Conservation (phyloP, 2,113 vertebrate genomes). For the Sorex araneus region DNA sequence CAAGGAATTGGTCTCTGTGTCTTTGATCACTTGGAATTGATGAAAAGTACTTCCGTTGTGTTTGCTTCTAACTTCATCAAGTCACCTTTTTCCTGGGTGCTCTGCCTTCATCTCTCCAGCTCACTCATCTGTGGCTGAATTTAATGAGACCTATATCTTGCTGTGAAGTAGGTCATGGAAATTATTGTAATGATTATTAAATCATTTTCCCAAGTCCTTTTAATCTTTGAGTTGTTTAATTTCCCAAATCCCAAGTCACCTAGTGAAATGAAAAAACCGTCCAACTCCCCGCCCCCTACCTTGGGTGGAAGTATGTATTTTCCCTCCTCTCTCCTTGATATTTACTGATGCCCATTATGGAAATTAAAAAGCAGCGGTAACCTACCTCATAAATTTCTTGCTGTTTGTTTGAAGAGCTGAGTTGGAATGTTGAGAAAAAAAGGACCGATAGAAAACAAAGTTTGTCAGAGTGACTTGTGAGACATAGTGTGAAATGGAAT, state of each 20-base stretch:
- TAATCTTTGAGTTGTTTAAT: conserved; percentile 81
- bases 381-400: background rate
- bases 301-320: background rate
- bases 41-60: conserved; percentile 68
- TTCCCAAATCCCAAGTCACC: conserved; percentile 76
- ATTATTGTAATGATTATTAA: conserved; percentile 82
- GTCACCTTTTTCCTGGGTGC: conserved; percentile 66
- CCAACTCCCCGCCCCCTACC: background rate
- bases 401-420: conserved; percentile 52
- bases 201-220: conserved; percentile 77
- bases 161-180: conserved; percentile 74
- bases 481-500: background rate
- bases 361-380: conserved; percentile 72
- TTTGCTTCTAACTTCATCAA: conserved; percentile 61
- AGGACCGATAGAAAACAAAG: background rate
- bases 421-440: conserved; percentile 17
- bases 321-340: conserved; percentile 29
- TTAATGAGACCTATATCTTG: conserved; percentile 80
- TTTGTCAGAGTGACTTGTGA: background rate
- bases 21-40: conserved; percentile 61
- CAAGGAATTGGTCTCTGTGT: conserved; percentile 50
- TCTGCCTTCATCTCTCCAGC: conserved; percentile 26
- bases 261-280: conserved; percentile 74
- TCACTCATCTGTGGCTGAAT: conserved; percentile 76
- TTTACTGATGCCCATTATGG: conserved; percentile 45